Evolutionary conservation across 2,797 vertebrate genomes (phyloP), one percentile per base, ranked within the genome.

Genomic region (Gadopsis bispinosus): DNA sequence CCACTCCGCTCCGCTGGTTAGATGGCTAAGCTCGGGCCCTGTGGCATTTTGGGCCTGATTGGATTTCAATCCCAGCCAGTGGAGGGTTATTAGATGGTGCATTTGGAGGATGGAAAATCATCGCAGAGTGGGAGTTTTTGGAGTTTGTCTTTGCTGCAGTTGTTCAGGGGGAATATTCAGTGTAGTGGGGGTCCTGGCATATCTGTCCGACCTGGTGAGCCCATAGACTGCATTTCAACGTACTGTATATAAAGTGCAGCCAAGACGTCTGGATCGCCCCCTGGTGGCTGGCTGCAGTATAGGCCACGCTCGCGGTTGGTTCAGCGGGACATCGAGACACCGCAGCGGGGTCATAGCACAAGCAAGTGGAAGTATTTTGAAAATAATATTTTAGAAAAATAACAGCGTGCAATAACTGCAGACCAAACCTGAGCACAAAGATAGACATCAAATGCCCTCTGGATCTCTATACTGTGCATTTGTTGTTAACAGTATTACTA

Each of bases 41-140:
- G 69, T 75, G 80, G 79, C 70, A 67, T 87, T 75, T 73, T 29
- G 54, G 61, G 47, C 75, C 77, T 87, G 87, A 92, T 88, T 89
- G 76, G 75, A 81, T 90, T 83, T 91, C 81, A 90, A 81, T 87
- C 79, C 75, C 22, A 16, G 77, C 80, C 74, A 73, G 35, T 41
- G 53, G 51, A 87, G 61, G 47, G 39, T 74, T 78, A 73, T 69
- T 65, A 64, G 35, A 70, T 69, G 48, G 20, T 26, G 1, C 4
- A 3, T 59, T 75, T 37, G 17, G 41, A 73, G 61, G 78, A 81
- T 50, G 58, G 66, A 41, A 69, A 73, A 73, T 73, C 54, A 12
- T 79, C 69, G 47, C 10, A 8, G 33, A n/a, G n/a, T n/a, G 14
- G 35, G 67, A 77, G 31, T 17, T 14, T 37, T 11, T 35, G 14